Base-by-base conservation (phyloP, 2,888 invertebrate species). In the Dexiosoma caninum region DNA sequence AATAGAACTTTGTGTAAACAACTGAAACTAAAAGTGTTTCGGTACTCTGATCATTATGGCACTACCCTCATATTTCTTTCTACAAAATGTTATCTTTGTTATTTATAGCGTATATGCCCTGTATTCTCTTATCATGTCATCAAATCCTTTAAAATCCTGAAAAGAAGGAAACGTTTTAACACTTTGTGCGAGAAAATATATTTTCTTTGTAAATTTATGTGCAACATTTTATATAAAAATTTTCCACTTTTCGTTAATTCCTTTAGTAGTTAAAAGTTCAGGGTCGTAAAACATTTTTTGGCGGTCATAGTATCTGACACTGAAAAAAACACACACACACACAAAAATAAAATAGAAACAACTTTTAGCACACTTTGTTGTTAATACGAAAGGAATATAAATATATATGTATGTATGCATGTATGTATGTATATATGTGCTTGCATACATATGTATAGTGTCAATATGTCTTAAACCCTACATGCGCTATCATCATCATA, bases 201-300 rank as follows among this genome's bases (percentile, higher is more conserved):
- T 27, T 16, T 16, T 30, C 27, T 6, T 27, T 27, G 3, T 3
- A 27, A 27, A 27, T 27, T 27, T 3, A 27, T 27, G 6, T 27
- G 27, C 27, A 27, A 27, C 27, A 27, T 27, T 27, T 27, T 27
- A 6, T 6, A 27, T 5, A 27, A 5, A 27, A 5, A 5, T 27
- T 27, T 27, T 27, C 27, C 6, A 2, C 30, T 69, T 69, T 32
- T 21, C 14, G 6, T 10, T 2, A 14, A 55, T 53, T 62, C 21
- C 46, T 46, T 27, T 49, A 30, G 21, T 14, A 30, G 30, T 66
- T 74, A 40, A 59, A 75, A 67, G 75, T 64, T 74, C 74, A 74
- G 55, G 57, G 67, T 42, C 51, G 67, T 46, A 37, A 44, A 46
- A 62, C 12, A 19, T 60, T 53, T 35, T 74, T 21, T 44, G 35